A percentile compares a stretch with the other conserved stretches of the same genome.
phyloP scores from a whole-genome alignment of 1,140 invertebrate genomes.

The Diorhabda sublineata region DNA sequence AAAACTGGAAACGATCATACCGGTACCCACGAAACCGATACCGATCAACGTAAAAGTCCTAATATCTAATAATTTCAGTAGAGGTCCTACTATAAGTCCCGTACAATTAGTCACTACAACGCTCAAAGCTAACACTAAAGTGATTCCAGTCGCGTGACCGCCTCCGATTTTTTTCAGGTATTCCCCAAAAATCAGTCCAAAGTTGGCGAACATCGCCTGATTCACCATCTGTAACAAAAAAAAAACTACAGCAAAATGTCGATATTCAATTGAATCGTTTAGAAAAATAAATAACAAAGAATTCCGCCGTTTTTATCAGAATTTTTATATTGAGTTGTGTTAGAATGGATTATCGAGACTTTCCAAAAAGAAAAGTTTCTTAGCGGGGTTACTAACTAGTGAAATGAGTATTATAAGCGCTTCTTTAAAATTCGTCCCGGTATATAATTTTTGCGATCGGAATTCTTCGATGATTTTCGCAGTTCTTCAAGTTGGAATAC shows the following conservation, averaged over 20 bases:
- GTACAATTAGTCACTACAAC: constrained; percentile 67
- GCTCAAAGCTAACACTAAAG: constrained; percentile 64
- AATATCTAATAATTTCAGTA: constrained; percentile 60
- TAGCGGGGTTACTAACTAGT: no score
- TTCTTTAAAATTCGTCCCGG: no score
- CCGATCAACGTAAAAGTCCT: constrained; percentile 60
- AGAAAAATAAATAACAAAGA: background rate
- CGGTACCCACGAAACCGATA: constrained; percentile 55
- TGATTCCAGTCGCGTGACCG: constrained; percentile 59
- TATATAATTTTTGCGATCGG: no score
- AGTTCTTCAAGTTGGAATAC: no score
- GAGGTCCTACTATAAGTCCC: constrained; percentile 61
- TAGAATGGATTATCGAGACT: no score
- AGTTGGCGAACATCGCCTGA: constrained; percentile 67
- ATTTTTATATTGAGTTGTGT: no score
- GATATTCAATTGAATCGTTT: background rate
- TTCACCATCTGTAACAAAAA: constrained; percentile 61
- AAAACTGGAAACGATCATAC: constrained; percentile 59
- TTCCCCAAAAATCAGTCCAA: constrained; percentile 66
- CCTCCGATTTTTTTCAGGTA: constrained; percentile 58
- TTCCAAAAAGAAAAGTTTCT: no score
- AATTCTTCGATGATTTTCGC: no score
- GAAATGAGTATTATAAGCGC: no score
- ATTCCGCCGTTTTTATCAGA: no score
- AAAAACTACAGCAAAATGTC: background rate